Conservation (phyloP, 2,113 vertebrate genomes). For the Thunnus maccoyii region DNA sequence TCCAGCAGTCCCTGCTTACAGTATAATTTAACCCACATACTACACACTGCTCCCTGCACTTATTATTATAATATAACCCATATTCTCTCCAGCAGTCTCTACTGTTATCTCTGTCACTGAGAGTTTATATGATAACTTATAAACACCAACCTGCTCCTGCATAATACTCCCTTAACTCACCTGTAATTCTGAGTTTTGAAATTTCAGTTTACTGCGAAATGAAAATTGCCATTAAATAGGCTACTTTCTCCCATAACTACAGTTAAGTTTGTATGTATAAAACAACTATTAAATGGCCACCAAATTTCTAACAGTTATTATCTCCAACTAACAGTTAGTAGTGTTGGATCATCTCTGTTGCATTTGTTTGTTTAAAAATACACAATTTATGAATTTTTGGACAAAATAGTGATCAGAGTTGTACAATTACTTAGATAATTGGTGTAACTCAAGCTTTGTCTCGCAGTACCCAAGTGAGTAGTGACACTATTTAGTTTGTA, state of each 20-base stretch:
- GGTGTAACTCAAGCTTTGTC: no score
- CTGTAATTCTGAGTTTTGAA: neutral
- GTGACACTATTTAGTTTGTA: no score
- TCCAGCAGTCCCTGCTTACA: slow-evolving; percentile 45
- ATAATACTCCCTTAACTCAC: neutral
- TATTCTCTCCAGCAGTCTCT: slow-evolving; percentile 29
- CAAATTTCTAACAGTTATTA: neutral
- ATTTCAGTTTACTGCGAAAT: neutral
- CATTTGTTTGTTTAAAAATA: no score
- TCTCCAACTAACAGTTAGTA: no score
- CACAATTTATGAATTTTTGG: no score
- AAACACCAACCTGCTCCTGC: neutral
- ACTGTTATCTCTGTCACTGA: slow-evolving; percentile 9
- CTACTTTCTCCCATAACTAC: no score
- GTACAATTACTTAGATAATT: no score
- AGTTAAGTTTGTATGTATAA: neutral
- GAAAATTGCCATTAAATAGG: neutral
- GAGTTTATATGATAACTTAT: neutral
- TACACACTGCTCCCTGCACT: slow-evolving; percentile 32
- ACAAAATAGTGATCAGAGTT: no score
- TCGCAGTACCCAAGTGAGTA: no score
- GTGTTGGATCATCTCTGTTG: no score
- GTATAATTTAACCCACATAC: slow-evolving; percentile 50
- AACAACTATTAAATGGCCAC: neutral
- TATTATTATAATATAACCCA: slow-evolving; percentile 51